Base-by-base conservation (phyloP, 2,888 invertebrate genomes). In the Cephus rjabovi region DNA sequence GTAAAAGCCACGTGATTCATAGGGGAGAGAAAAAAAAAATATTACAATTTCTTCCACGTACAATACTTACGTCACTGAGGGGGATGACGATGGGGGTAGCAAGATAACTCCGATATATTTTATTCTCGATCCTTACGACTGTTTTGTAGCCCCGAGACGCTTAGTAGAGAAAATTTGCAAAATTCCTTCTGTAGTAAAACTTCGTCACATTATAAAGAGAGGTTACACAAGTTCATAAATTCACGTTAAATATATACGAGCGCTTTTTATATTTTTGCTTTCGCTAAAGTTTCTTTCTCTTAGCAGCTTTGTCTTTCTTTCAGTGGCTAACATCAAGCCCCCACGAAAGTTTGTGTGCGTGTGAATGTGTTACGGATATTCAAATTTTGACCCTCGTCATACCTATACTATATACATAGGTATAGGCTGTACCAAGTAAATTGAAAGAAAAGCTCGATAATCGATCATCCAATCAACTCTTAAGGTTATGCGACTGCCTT, bases 291-390 rank as follows among this genome's bases (percentile, higher is more conserved):
- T 56, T 56, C 56, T 56, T 56, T 56, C 23, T 23, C 23, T 56
- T 56, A 23, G 56, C 23, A 56, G 56, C 56, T 56, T 56, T 23
- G 2, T 56, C 56, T 56, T 9, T 23, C 56, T 56, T 23, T 56
- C 56, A 56, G 23, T 56, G 56, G 56, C 56, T 56, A 23, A 23
- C 56, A 15, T 56, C 56, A 23, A 56, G 56, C 56, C 9, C 56
- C 56, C 23, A 9, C 71, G 15, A 76, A 71, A 69, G 76, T 71
- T 77, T 79, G 78, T 71, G 77, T 70, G 75, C 75, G 78, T 78
- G 79, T 76, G 79, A 81, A 80, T 81, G 77, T 56, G 56, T 56
- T 23, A 23, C 23, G 40, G 23, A 56, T 15, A 56, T 56, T 56
- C 6, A 23, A 56, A 56, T 56, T 56, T 56, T 9, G 15, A 56